Percentiles rank a stretch among this genome's conserved stretches.
Conservation (phyloP, 2,113 vertebrate genomes). For the Indicator maculatus region DNA sequence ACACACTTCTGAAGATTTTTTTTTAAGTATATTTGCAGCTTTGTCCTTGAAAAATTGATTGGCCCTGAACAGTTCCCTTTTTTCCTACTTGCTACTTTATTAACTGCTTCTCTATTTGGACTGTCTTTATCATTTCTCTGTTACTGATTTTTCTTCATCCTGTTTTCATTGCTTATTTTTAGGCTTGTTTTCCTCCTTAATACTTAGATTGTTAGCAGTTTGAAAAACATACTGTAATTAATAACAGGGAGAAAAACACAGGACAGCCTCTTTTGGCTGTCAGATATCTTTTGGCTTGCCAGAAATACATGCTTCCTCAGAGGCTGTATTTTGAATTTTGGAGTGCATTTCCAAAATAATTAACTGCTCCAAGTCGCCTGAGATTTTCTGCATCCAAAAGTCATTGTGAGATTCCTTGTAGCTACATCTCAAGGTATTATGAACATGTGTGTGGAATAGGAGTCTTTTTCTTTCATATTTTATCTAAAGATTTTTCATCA, state of each 20-base stretch:
- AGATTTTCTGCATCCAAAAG: conserved; percentile 12
- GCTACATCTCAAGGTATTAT: neutral
- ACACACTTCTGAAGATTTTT: neutral
- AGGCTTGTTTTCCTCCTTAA: neutral
- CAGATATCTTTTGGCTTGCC: neutral
- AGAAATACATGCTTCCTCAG: conserved; percentile 1
- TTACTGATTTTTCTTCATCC: neutral
- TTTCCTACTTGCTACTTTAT: neutral
- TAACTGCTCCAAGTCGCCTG: neutral
- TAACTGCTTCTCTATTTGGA: neutral
- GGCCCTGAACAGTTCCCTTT: neutral
- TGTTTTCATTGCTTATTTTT: neutral
- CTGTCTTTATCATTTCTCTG: neutral
- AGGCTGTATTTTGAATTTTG: conserved; percentile 21
- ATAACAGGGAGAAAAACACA: neutral
- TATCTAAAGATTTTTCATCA: neutral
- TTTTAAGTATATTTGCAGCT: neutral
- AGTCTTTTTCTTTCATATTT: neutral
- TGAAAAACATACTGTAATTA: neutral
- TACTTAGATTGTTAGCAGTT: neutral
- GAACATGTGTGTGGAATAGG: neutral
- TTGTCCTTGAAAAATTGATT: neutral
- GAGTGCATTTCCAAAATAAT: conserved; percentile 1
- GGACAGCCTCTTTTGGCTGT: neutral
- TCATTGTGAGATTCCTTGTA: conserved; percentile 11